A percentile compares a stretch with the other conserved stretches of the same genome.
Evolutionary conservation across 2,113 vertebrate genomes (phyloP).

Genomic region (Calidris pugnax): DNA sequence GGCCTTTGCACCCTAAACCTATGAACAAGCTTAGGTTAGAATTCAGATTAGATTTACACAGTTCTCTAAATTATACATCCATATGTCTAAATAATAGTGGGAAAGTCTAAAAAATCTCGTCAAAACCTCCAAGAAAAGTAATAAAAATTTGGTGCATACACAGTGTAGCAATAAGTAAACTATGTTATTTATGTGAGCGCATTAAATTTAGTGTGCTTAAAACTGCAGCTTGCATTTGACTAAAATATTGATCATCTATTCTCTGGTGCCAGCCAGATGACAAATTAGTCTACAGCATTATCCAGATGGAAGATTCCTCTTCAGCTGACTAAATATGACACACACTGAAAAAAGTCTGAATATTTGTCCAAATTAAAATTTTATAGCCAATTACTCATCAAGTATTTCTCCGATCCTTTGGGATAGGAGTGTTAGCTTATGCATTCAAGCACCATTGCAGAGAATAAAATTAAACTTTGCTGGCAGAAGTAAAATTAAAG

Average conservation of each 20-base stretch:
- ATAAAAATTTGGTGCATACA: neutral
- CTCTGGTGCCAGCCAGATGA: neutral
- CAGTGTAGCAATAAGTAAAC: neutral
- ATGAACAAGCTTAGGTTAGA: neutral
- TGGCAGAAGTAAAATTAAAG: neutral
- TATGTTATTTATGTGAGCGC: neutral
- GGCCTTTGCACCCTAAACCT: neutral
- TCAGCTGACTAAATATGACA: neutral
- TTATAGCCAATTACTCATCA: neutral
- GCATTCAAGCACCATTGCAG: neutral
- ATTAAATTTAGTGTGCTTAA: neutral
- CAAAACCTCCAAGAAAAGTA: neutral
- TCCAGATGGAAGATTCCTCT: neutral
- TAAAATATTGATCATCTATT: neutral
- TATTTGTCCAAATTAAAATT: constrained; percentile 30
- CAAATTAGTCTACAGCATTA: neutral
- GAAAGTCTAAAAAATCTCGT: neutral
- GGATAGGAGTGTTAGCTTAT: neutral
- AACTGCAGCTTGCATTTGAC: neutral
- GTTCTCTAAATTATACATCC: neutral
- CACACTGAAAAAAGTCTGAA: neutral
- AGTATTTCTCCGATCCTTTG: neutral
- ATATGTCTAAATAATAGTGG: neutral
- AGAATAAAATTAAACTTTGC: neutral
- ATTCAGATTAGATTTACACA: neutral